A percentile compares a stretch with the other conserved stretches of the same genome.
Conservation (phyloP, 2,113 vertebrate genomes). For the Engystomops pustulosus region DNA sequence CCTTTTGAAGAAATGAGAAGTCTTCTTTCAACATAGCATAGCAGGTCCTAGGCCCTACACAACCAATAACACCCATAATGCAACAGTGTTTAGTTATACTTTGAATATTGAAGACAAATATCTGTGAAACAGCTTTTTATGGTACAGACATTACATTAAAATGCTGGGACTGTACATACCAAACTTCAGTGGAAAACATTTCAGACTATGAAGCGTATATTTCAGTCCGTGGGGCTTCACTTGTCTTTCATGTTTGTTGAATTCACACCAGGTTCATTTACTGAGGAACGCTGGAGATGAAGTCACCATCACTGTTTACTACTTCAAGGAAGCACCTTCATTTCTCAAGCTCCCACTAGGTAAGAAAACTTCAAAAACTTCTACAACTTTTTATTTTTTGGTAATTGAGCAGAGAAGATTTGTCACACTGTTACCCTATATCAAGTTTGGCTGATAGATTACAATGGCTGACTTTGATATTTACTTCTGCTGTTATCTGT, state of each 20-base stretch:
- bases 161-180: not conserved
- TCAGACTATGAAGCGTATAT: not conserved
- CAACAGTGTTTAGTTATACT: not conserved
- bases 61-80: not conserved
- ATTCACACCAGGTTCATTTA: slow-evolving; percentile 84
- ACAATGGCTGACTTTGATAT: not conserved
- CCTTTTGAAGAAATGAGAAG: too few species aligned
- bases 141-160: not conserved
- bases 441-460: not conserved
- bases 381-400: not conserved
- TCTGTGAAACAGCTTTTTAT: too few species aligned
- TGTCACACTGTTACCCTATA: not conserved
- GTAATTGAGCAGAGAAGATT: not conserved
- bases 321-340: slow-evolving; percentile 91
- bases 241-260: slow-evolving; percentile 32
- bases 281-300: slow-evolving; percentile 91
- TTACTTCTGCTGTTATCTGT: not conserved
- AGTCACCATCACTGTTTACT: slow-evolving; percentile 91
- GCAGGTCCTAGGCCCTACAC: not conserved
- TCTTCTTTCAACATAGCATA: too few species aligned
- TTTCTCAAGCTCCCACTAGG: slow-evolving; percentile 94
- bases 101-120: too few species aligned
- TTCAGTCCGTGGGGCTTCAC: not conserved
- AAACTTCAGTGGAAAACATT: not conserved
- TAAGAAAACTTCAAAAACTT: slow-evolving; percentile 68